These are phyloP conservation scores for Helleia helle DNA, from an alignment of 2,888 invertebrate genomes.

Conservation along the genomic window DNA sequence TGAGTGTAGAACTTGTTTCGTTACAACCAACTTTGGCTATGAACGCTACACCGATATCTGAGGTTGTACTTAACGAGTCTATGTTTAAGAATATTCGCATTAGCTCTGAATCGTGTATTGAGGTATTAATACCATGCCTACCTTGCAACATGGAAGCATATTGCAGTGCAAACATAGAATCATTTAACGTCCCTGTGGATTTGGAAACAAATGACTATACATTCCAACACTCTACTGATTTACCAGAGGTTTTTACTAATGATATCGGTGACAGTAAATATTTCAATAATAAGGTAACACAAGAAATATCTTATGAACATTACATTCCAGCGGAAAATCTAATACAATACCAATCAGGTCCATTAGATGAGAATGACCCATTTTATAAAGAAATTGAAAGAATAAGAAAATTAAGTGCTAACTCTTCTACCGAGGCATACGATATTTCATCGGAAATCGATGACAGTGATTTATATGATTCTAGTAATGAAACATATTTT, in stretches of 20 bases:
- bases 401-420: slow-evolving; percentile 29
- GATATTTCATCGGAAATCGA: slow-evolving; percentile 23
- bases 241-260: not conserved
- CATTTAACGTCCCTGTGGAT: not conserved
- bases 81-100: slow-evolving; percentile 1
- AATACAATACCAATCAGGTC: not conserved
- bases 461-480: slow-evolving; percentile 30
- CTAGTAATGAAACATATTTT: not conserved
- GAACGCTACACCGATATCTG: slow-evolving; percentile 32
- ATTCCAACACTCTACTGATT: not conserved
- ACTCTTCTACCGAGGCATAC: slow-evolving; percentile 13
- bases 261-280: not conserved
- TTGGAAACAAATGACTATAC: not conserved
- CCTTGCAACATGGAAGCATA: slow-evolving; percentile 28
- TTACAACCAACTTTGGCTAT: slow-evolving; percentile 63
- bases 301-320: not conserved
- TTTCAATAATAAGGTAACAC: not conserved
- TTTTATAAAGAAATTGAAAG: slow-evolving; percentile 31
- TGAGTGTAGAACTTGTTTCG: slow-evolving; percentile 74
- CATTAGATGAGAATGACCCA: slow-evolving; percentile 18
- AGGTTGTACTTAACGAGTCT: slow-evolving; percentile 30
- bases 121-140: slow-evolving; percentile 5
- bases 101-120: slow-evolving; percentile 1
- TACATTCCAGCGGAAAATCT: slow-evolving; percentile 1
- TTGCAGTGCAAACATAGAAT: slow-evolving; percentile 11